These are phyloP conservation scores for Sphaerophoria taeniata DNA, from an alignment of 2,888 invertebrate species.

Conservation along the genomic window DNA sequence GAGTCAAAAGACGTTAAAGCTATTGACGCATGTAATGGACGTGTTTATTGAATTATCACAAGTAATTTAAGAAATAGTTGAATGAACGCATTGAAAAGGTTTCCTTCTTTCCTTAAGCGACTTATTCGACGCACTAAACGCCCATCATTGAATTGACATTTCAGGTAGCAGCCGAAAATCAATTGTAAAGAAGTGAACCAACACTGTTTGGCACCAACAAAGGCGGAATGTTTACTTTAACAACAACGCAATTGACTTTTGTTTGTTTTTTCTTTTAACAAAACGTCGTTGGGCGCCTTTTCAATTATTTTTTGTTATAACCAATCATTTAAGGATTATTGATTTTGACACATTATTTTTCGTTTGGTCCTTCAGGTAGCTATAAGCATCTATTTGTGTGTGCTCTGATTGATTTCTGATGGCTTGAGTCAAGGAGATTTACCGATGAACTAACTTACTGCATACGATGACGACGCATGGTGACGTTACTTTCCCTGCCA, in stretches of 20 bases:
- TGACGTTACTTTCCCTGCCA: neutral
- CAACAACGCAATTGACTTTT: conserved; percentile 17
- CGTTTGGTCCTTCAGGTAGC: neutral
- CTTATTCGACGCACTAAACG: neutral
- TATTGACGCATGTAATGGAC: too few relatives aligned
- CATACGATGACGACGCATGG: too few relatives aligned
- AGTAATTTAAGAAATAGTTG: neutral
- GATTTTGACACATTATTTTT: neutral
- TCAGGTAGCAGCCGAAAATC: too few relatives aligned
- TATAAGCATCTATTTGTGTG: too few relatives aligned
- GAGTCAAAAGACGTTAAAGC: neutral
- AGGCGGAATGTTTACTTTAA: neutral
- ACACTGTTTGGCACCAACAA: neutral
- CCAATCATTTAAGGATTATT: conserved; percentile 2
- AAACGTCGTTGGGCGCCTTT: neutral
- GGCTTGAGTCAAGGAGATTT: neutral
- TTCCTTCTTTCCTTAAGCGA: too few relatives aligned
- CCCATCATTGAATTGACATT: too few relatives aligned
- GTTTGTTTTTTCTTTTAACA: neutral
- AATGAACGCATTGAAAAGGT: neutral
- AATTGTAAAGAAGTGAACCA: neutral
- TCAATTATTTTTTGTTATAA: neutral
- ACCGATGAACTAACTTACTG: too few relatives aligned
- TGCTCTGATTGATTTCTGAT: neutral
- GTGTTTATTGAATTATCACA: neutral